Base-by-base conservation (phyloP, 2,888 invertebrate species). In the Oithona nana region DNA sequence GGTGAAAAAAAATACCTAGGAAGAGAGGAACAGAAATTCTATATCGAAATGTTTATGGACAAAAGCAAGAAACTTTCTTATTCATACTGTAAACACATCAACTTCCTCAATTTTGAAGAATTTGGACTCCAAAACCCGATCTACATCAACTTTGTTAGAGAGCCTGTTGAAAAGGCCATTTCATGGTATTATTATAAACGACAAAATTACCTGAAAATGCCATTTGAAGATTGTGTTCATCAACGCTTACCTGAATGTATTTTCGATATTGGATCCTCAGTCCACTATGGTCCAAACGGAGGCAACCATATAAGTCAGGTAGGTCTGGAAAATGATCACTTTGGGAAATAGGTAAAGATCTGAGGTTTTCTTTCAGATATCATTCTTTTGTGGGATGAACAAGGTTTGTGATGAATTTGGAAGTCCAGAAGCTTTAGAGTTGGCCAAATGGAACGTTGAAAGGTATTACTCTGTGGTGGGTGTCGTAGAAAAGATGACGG, bases 361-460 rank as follows among this genome's bases (percentile, higher is more conserved):
- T n/a, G n/a, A n/a, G n/a, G n/a, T n/a, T n/a, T n/a, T n/a, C n/a
- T n/a, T n/a, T n/a, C n/a, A n/a, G 70, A 85, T 86, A 20, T 80
- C 88, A 69, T 88, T 89, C 76, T 90, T 90, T 74, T 90, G 90
- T 71, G 90, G 90, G 84, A 86, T 66, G 82, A 84, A 63, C 83
- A 84, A 67, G 86, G 86, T 83, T 83, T 83, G 86, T 86, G 70
- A 78, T 84, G 75, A 28, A 26, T 26, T 39, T 6, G 6, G 39
- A 39, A 39, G 89, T 71, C 85, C 84, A 1, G 74, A 80, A 22
- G 88, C 88, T 1, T 71, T 89, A 67, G 84, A 88, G 72, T 78
- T 82, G 61, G 89, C 89, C 0, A 89, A 89, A 74, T 76, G 81
- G 61, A 85, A 86, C 3, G 88, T 89, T 0, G 88, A 88, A 70